Base-by-base conservation (phyloP, 2,113 vertebrate species). In the Diadophis punctatus region DNA sequence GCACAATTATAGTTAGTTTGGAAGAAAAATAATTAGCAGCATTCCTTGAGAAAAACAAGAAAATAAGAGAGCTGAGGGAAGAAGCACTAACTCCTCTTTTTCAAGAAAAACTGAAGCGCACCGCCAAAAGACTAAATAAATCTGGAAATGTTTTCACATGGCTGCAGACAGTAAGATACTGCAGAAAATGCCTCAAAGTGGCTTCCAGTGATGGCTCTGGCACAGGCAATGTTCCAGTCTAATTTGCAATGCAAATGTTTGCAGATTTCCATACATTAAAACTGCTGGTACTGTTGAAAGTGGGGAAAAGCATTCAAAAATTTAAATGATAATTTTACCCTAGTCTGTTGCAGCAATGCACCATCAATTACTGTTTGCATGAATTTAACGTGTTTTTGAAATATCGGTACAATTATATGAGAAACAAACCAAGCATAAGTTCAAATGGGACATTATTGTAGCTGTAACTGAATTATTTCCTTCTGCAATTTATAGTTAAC, bases 221-320 rank as follows among this genome's bases (percentile, higher is more conserved):
- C 3, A 68, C 88, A 92, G 58, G 22, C 11, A 68, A 87, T 91
- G 95, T 95, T 51, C 52, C 85, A 91, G 90, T 63, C 34, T 0
- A 0, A 95, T 95, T 95, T 93, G 56, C 52, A 92, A 92, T 90
- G 84, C 92, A 95, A 96, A 94, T 74, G 0, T 2, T 56, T 30
- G 2, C 3, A 0, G 85, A 93, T 96, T 94, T 95, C 90, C 34
- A 22, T 94, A 93, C 30, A 48, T 95, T 34, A n/a, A n/a, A 63
- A 25, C 43, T 39, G 11, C 87, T 91, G 94, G 51, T 8, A 91
- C 34, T 23, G 2, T 60, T 87, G 56, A 52, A 91, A 87, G 43
- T 51, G 46, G 92, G 52, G n/a, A 94, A 1, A 30, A 0, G 86
- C 20, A 94, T 53, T 55, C 7, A 95, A 94, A 91, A 93, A 95